These are phyloP conservation scores for Pseudocheirus occidentalis DNA, from an alignment of 2,797 vertebrate genomes.

Conservation along the genomic window DNA sequence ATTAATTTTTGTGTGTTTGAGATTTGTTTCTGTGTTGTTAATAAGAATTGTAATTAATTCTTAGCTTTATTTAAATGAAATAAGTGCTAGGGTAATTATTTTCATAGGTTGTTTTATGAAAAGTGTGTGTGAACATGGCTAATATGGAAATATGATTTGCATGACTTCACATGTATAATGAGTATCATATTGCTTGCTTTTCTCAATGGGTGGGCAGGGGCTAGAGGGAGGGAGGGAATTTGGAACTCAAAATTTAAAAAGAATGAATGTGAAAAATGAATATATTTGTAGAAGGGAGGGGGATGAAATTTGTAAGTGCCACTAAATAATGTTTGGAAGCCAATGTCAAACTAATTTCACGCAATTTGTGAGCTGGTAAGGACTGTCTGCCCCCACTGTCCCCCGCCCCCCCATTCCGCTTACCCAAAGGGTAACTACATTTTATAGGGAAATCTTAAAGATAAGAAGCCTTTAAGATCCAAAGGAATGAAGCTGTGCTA, in stretches of 20 bases:
- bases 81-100: neutral
- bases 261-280: neutral
- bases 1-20: neutral
- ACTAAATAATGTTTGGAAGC: neutral
- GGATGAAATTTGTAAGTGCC: neutral
- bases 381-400: neutral
- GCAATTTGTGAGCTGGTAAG: neutral
- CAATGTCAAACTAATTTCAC: neutral
- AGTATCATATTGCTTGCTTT: neutral
- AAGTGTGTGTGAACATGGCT: neutral
- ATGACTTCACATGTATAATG: neutral
- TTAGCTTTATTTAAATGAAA: neutral
- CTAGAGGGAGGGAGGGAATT: neutral
- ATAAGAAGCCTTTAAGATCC: neutral
- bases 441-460: slow-evolving; percentile 36
- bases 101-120: neutral
- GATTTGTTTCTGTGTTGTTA: neutral
- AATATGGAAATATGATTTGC: neutral
- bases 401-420: neutral
- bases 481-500: neutral
- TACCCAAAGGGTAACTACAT: neutral
- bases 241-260: neutral
- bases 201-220: neutral
- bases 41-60: neutral
- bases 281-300: neutral